Evolutionary conservation across 2,888 invertebrate genomes (phyloP).

Genomic region (Hartigia nigra): DNA sequence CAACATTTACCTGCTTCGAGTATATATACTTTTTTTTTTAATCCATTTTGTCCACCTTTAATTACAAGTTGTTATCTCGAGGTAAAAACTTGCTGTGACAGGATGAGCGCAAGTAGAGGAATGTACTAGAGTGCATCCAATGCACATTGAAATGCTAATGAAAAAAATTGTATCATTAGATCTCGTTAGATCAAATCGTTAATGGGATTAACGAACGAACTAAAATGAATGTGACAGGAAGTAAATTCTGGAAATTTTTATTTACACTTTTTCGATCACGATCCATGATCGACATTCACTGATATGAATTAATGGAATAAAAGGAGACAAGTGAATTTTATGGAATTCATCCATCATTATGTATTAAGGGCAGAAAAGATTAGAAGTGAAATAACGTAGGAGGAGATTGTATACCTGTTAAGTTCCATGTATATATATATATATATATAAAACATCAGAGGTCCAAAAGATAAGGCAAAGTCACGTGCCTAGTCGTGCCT

Average conservation of each 20-base stretch:
- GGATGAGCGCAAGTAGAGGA: not conserved
- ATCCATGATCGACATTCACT: not conserved
- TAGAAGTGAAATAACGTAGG: not conserved
- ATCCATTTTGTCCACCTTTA: not conserved
- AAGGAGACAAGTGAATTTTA: not conserved
- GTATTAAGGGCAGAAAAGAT: not conserved
- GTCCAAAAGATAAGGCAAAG: not conserved
- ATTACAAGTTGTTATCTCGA: not conserved
- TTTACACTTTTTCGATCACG: fast-evolving
- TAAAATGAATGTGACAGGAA: not conserved
- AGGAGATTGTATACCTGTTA: not conserved
- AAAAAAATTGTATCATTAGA: not conserved
- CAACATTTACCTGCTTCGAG: not conserved
- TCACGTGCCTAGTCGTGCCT: no score
- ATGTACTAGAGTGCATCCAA: not conserved
- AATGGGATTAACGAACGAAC: not conserved
- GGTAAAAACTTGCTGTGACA: not conserved
- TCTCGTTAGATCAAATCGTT: not conserved
- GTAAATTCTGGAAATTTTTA: not conserved
- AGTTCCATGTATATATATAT: not conserved
- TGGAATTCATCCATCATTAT: no score
- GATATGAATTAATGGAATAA: not conserved
- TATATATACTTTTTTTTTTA: not conserved
- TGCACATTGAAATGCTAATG: not conserved
- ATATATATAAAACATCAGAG: not conserved